phyloP scores from a whole-genome alignment of 2,797 vertebrate species.

The Clarias pachynema region DNA sequence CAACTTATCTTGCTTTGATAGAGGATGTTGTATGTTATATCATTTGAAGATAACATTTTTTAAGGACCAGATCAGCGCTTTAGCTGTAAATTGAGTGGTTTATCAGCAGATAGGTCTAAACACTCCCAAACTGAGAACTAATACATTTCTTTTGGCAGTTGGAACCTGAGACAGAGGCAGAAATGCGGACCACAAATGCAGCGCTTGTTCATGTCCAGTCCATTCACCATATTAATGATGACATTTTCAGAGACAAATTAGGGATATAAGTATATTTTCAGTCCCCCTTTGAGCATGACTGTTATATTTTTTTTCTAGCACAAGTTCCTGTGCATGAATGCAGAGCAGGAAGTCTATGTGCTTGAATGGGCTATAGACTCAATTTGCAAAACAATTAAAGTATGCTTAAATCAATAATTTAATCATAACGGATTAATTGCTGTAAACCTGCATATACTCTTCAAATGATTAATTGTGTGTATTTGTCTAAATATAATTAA shows the following conservation, averaged over 20 bases:
- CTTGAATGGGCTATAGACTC: not conserved
- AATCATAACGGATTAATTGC: not conserved
- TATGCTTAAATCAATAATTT: not conserved
- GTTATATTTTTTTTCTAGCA: not conserved
- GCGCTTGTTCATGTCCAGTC: not conserved
- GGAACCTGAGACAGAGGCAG: not conserved
- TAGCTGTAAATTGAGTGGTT: not conserved
- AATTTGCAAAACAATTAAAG: not conserved
- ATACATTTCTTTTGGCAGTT: not conserved
- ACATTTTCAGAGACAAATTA: not conserved
- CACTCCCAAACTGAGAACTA: not conserved
- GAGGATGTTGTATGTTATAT: not conserved
- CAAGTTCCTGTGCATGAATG: not conserved
- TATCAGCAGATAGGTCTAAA: not conserved
- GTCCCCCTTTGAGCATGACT: not conserved
- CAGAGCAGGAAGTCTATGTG: not conserved
- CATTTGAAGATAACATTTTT: not conserved
- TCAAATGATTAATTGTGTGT: not conserved
- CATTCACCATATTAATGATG: not conserved
- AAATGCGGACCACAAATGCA: not conserved
- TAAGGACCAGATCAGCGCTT: not conserved
- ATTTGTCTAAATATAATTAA: not conserved
- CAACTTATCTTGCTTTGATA: not conserved
- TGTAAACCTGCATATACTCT: not conserved
- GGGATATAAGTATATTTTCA: not conserved